Conservation (phyloP, 2,797 vertebrate genomes). For the Euphonia xanthogaster region DNA sequence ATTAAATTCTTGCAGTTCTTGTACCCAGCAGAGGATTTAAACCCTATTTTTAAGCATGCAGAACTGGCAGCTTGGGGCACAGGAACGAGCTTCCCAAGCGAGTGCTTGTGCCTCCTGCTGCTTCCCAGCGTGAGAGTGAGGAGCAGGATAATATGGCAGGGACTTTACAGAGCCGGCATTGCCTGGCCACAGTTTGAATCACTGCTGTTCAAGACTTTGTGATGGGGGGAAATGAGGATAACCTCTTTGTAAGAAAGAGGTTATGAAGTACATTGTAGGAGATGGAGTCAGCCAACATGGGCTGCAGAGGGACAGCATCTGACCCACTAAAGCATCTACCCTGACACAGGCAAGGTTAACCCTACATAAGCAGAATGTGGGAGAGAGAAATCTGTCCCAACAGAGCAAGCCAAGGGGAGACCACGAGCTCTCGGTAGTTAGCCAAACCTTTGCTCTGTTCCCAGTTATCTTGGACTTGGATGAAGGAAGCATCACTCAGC, state of each 20-base stretch:
- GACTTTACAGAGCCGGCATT: not conserved
- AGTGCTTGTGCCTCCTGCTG: not conserved
- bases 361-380: not conserved
- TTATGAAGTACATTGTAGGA: not conserved
- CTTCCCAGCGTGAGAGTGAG: not conserved
- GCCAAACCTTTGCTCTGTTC: not conserved
- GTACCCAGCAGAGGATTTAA: constrained; percentile 24
- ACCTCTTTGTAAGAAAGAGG: constrained; percentile 43
- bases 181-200: not conserved
- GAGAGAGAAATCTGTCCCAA: not conserved
- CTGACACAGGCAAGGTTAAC: constrained; percentile 36
- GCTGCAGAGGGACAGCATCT: not conserved
- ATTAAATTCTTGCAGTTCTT: not conserved
- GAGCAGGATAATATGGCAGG: not conserved
- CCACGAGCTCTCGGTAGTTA: not conserved
- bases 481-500: not conserved
- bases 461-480: not conserved
- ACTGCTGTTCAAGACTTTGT: not conserved
- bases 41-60: constrained; percentile 39
- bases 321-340: not conserved
- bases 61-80: not conserved
- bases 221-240: constrained; percentile 10
- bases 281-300: not conserved
- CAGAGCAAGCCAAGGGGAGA: not conserved
- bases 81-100: not conserved